Evolutionary conservation across 2,888 invertebrate species (phyloP).

Genomic region (Leptogaster cylindrica): DNA sequence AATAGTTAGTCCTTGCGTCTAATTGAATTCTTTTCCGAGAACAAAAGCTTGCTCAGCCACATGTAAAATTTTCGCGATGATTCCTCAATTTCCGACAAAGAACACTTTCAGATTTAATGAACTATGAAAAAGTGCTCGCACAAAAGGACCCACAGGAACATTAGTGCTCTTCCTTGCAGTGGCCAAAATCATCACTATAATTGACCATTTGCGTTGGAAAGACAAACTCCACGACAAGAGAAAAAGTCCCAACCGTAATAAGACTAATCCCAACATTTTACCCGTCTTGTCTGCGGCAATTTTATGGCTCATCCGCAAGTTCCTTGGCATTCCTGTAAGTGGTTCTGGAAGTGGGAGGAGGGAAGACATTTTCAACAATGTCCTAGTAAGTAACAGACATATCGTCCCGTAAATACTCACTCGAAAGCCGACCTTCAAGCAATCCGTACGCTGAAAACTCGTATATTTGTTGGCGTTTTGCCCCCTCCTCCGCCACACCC

Average conservation of each 20-base stretch:
- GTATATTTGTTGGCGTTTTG: background rate
- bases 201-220: conserved; percentile 35
- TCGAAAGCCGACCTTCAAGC: too few species aligned
- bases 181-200: conserved; percentile 31
- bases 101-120: conserved; percentile 1
- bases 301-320: conserved; percentile 46
- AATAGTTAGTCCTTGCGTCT: too few species aligned
- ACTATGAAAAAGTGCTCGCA: background rate
- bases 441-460: too few species aligned
- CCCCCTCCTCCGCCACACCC: background rate
- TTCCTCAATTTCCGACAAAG: too few species aligned
- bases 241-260: conserved; percentile 39
- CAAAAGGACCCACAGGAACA: background rate
- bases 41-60: too few species aligned
- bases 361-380: conserved; percentile 35
- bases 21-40: too few species aligned
- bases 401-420: conserved; percentile 23
- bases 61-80: too few species aligned
- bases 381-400: conserved; percentile 43
- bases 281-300: conserved; percentile 45
- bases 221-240: background rate
- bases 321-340: conserved; percentile 43
- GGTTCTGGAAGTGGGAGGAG: conserved; percentile 7
- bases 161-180: background rate
- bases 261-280: conserved; percentile 43